These are phyloP conservation scores for Coregonus clupeaformis DNA, from an alignment of 2,113 vertebrate genomes.

Conservation along the genomic window DNA sequence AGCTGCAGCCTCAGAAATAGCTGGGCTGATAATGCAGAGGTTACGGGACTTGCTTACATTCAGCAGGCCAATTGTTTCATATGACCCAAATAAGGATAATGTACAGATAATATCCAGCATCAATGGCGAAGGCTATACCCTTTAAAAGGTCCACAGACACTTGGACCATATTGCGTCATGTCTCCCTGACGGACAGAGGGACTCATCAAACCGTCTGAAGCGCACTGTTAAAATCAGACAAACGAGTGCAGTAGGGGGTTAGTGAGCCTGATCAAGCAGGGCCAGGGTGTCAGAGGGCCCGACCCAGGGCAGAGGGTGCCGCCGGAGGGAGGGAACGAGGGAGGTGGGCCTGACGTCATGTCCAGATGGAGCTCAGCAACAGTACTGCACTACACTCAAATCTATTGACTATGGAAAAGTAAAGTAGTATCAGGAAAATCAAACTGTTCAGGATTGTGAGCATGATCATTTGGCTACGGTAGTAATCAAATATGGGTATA, in stretches of 20 bases:
- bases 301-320: too few relatives aligned
- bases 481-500: too few relatives aligned
- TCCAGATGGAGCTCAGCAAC: conserved; percentile 11
- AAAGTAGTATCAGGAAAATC: too few relatives aligned
- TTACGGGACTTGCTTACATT: background rate
- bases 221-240: background rate
- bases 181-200: background rate
- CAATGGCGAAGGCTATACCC: too few relatives aligned
- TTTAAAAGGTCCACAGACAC: background rate
- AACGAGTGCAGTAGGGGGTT: background rate
- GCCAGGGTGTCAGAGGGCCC: background rate
- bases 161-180: background rate
- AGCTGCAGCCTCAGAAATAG: background rate
- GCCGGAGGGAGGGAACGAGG: too few relatives aligned
- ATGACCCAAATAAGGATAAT: background rate
- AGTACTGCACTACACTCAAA: background rate
- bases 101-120: background rate
- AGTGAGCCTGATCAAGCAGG: conserved; percentile 18
- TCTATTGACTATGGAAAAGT: conserved; percentile 25
- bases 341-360: background rate
- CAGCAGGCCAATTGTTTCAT: background rate
- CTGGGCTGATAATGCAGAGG: background rate
- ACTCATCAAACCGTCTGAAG: background rate
- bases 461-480: too few relatives aligned
- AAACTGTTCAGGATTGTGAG: too few relatives aligned